Evolutionary conservation across 2,888 invertebrate species (phyloP).

Genomic region (Polydrusus tereticollis): DNA sequence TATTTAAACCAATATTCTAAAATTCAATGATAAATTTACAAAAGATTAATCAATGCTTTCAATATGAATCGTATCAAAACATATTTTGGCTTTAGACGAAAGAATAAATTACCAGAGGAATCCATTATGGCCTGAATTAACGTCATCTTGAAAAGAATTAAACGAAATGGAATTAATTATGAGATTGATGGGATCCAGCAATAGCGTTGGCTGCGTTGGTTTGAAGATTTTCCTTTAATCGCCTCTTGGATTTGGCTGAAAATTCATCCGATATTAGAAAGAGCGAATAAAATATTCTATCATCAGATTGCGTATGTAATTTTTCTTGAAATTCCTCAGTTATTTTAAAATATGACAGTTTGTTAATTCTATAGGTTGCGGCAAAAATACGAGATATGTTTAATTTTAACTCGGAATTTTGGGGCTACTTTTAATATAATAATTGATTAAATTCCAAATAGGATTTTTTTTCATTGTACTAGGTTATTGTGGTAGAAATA

Average conservation of each 20-base stretch:
- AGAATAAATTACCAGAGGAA: slow-evolving; percentile 65
- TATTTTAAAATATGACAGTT: too few species aligned
- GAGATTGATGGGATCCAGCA: slow-evolving; percentile 67
- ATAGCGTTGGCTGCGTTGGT: slow-evolving; percentile 55
- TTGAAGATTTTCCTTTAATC: slow-evolving; percentile 55
- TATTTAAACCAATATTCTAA: not conserved
- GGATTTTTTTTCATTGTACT: too few species aligned
- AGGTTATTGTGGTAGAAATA: too few species aligned
- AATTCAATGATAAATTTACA: slow-evolving; percentile 25
- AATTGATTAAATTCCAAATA: too few species aligned
- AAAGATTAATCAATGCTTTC: slow-evolving; percentile 50
- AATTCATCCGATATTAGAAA: slow-evolving; percentile 19
- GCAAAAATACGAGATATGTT: too few species aligned
- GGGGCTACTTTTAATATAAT: too few species aligned
- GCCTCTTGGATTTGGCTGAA: slow-evolving; percentile 19
- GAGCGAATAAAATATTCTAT: not conserved
- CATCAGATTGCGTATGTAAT: too few species aligned
- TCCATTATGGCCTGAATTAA: slow-evolving; percentile 67
- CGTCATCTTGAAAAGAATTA: slow-evolving; percentile 69
- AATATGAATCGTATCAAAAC: slow-evolving; percentile 54
- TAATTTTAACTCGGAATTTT: too few species aligned
- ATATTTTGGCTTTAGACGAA: slow-evolving; percentile 56
- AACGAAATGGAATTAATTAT: slow-evolving; percentile 69
- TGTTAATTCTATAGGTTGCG: too few species aligned
- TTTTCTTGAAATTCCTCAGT: too few species aligned